phyloP scores from a whole-genome alignment of 2,888 invertebrate species.

The Dichetophora obliterata region DNA sequence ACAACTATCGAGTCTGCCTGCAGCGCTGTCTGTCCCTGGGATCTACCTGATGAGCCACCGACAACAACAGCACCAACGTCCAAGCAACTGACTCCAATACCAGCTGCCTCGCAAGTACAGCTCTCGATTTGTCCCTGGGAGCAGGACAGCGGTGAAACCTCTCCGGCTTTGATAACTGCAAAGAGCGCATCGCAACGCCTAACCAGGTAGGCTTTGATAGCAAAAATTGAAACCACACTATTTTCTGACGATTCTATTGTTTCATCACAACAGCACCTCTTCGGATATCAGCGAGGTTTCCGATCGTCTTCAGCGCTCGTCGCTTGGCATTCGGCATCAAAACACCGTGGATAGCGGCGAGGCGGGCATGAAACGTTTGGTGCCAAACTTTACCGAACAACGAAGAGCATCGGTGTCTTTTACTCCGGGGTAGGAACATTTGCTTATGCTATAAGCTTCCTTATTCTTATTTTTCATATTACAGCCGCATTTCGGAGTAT shows the following conservation, averaged over 20 bases:
- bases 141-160: constrained; percentile 51
- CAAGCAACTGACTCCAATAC: constrained; percentile 4
- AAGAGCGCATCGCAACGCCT: constrained; percentile 54
- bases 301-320: constrained; percentile 76
- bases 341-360: constrained; percentile 78
- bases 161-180: constrained; percentile 34
- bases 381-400: constrained; percentile 65
- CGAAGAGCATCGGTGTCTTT: constrained; percentile 68
- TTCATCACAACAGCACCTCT: constrained; percentile 56
- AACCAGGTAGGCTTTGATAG: constrained; percentile 54
- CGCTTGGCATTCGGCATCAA: constrained; percentile 77
- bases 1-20: constrained; percentile 59
- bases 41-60: constrained; percentile 54
- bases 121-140: constrained; percentile 67
- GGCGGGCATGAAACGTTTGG: constrained; percentile 69
- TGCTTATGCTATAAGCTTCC: not conserved
- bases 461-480: not conserved
- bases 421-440: constrained; percentile 61
- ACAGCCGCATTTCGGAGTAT: constrained; percentile 59
- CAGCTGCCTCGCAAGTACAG: constrained; percentile 52
- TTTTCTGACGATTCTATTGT: not conserved
- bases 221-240: not conserved
- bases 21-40: constrained; percentile 69
- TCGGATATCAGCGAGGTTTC: constrained; percentile 79
- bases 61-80: constrained; percentile 42